Percentiles rank a stretch among this genome's conserved stretches.
Conservation (phyloP, 2,113 vertebrate species). For the Anser brachyrhynchus region DNA sequence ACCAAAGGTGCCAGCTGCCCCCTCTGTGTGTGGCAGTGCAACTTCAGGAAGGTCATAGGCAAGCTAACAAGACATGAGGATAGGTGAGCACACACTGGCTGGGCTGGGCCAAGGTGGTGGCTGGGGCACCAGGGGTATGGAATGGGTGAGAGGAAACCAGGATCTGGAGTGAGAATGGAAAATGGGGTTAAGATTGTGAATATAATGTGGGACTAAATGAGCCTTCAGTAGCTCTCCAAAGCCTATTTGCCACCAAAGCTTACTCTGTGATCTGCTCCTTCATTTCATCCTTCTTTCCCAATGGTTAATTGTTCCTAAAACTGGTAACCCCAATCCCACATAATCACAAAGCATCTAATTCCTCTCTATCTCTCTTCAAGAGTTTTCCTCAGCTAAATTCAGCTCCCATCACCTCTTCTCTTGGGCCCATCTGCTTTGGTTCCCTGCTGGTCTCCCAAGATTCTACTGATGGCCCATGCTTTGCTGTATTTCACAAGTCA, state of each 20-base stretch:
- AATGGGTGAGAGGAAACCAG: not conserved
- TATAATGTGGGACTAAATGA: not conserved
- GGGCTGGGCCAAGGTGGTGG: not conserved
- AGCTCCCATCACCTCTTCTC: not conserved
- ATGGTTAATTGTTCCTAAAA: not conserved
- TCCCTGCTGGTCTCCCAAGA: not conserved
- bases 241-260: not conserved
- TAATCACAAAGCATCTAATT: not conserved
- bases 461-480: rapidly evolving
- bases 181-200: not conserved
- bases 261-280: not conserved
- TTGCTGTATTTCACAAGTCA: not conserved
- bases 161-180: not conserved
- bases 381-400: not conserved
- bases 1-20: too few species aligned
- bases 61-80: not conserved
- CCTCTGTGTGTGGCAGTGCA: too few species aligned
- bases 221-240: not conserved
- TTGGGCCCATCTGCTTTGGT: not conserved
- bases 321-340: not conserved
- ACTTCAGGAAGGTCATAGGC: too few species aligned
- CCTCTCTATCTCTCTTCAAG: not conserved
- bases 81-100: not conserved
- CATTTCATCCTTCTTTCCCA: not conserved
- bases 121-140: rapidly evolving